Evolutionary conservation across 2,888 invertebrate species (phyloP).

Genomic region (Cerceris rybyensis): DNA sequence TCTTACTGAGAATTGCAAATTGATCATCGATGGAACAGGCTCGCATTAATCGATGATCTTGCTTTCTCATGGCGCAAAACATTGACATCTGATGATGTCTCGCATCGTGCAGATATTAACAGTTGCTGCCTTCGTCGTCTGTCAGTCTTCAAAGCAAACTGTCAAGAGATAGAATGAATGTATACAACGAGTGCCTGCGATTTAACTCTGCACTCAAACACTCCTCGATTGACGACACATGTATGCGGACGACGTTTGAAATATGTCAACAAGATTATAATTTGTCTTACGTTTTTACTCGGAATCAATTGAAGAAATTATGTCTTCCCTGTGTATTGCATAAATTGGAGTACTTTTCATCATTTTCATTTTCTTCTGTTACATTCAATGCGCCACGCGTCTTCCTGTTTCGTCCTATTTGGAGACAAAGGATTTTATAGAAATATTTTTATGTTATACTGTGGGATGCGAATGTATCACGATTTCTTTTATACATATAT

Average conservation of each 20-base stretch:
- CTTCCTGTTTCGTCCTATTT: too few species aligned
- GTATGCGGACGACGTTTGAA: conserved; percentile 10
- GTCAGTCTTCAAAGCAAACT: conserved; percentile 35
- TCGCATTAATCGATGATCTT: conserved; percentile 13
- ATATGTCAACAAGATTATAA: conserved; percentile 14
- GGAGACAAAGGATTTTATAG: too few species aligned
- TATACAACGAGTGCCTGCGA: conserved; percentile 27
- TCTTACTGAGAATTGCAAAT: background rate
- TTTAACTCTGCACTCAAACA: conserved; percentile 29
- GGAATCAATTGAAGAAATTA: background rate
- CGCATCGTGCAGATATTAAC: conserved; percentile 24
- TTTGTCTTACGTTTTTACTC: conserved; percentile 25
- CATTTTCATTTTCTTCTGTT: too few species aligned
- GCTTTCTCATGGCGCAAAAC: background rate
- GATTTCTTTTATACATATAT: too few species aligned
- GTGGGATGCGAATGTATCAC: too few species aligned
- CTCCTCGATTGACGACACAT: conserved; percentile 19
- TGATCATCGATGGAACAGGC: background rate
- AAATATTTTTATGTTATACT: too few species aligned
- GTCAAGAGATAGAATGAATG: conserved; percentile 19
- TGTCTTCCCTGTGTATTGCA: background rate
- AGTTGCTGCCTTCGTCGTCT: conserved; percentile 25
- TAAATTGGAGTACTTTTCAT: background rate
- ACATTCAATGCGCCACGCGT: too few species aligned
- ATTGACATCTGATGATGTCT: conserved; percentile 9